Evolutionary conservation across 2,888 invertebrate species (phyloP).

Genomic region (Alloplasta piceator): DNA sequence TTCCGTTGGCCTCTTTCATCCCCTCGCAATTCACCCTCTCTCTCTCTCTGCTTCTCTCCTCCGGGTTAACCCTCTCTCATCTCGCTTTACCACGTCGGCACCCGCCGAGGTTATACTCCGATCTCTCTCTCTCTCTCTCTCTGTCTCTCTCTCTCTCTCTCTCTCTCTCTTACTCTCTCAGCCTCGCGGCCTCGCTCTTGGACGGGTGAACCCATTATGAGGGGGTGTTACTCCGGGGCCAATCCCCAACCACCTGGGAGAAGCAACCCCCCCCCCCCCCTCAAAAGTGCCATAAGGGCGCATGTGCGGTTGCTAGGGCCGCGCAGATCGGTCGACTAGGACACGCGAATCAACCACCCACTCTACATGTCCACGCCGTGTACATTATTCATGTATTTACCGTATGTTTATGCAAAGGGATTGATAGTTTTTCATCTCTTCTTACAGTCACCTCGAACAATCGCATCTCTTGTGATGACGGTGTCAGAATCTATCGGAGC

Average conservation of each 20-base stretch:
- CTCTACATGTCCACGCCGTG: background rate
- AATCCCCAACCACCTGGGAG: constrained; percentile 82
- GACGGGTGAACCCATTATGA: constrained; percentile 84
- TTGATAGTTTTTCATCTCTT: too few relatives aligned
- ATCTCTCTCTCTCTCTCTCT: constrained; percentile 24
- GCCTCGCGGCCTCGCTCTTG: constrained; percentile 72
- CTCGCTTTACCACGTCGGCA: constrained; percentile 50
- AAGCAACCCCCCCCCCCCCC: constrained; percentile 66
- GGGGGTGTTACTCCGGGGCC: constrained; percentile 83
- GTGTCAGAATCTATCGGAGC: too few relatives aligned
- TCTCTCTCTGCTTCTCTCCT: constrained; percentile 60
- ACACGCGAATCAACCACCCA: constrained; percentile 71
- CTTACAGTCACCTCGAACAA: too few relatives aligned
- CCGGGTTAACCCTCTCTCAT: constrained; percentile 41
- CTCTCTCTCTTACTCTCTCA: constrained; percentile 36
- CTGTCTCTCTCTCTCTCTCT: constrained; percentile 19
- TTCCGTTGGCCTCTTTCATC: constrained; percentile 82
- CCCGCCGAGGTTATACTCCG: constrained; percentile 30
- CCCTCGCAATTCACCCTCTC: constrained; percentile 66
- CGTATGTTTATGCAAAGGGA: background rate
- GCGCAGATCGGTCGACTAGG: constrained; percentile 78
- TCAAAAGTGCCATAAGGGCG: constrained; percentile 78
- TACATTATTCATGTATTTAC: background rate
- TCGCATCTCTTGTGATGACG: too few relatives aligned
- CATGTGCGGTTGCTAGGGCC: constrained; percentile 83